Evolutionary conservation across 2,113 vertebrate genomes (phyloP), one percentile per base, ranked within the genome.

Genomic region (Cynocephalus volans): DNA sequence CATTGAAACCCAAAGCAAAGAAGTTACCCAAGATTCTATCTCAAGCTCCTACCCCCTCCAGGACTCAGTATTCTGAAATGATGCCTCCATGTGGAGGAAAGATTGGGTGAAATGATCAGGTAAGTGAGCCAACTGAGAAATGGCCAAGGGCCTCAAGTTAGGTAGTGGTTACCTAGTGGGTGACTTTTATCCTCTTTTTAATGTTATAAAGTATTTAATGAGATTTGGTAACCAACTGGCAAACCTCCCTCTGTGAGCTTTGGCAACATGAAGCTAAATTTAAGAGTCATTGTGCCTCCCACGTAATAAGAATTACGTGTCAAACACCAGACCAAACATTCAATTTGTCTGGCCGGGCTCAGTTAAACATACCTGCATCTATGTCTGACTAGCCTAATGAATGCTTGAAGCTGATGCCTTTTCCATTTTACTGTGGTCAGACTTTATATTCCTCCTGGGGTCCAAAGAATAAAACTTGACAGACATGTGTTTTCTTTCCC

Each of bases 51-150:
- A 33, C 19, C n/a, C 31, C 11, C 17, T 95, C 28, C 1, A 76
- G n/a, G 45, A 58, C 12, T 91, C 24, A 56, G 8, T 36, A 12
- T 52, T 85, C 72, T 88, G 36, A 95, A 79, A 90, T 69, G 52
- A 77, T n/a, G 26, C 3, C 26, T 41, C 58, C 18, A 8, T 2
- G 13, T 1, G 50, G 23, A 31, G 36, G 26, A 41, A 60, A n/a
- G 41, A 19, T 24, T 56, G 21, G 67, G 2, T 65, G 13, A 92
- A 85, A 67, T 45, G 14, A 67, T 62, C 56, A 83, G 72, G 60
- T 79, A 76, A 79, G 2, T 77, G 28, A 93, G 60, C 93, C 62
- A 96, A 92, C 18, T 18, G 31, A 95, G 33, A 80, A 83, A 85
- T 79, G 23, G 17, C 45, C 52, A 79, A 52, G 11, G 7, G 3